Conservation (phyloP, 37 sponge, comb jelly and placozoan species). For the Petrosia ficiformis region DNA sequence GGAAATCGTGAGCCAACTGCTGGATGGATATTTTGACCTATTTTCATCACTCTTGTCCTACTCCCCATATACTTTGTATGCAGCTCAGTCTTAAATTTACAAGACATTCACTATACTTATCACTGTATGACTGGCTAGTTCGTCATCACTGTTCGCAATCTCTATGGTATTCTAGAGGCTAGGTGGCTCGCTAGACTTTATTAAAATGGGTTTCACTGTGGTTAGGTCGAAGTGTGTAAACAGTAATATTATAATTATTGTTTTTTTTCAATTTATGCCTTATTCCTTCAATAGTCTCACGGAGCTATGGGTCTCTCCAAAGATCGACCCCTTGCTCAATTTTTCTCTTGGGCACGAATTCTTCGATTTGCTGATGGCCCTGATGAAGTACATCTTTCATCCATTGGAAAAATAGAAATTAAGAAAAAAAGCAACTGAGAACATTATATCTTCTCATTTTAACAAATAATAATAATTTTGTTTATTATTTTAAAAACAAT, state of each 20-base stretch:
- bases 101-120: too few species aligned
- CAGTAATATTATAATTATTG: too few species aligned
- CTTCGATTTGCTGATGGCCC: constrained; percentile 93
- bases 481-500: background rate
- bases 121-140: too few species aligned
- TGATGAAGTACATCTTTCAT: constrained; percentile 79
- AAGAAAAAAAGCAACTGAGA: constrained; percentile 8
- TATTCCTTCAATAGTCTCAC: constrained; percentile 32
- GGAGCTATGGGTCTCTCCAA: constrained; percentile 78
- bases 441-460: background rate
- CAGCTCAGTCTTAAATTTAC: too few species aligned
- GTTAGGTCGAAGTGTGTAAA: too few species aligned
- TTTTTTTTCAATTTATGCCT: background rate
- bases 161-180: too few species aligned
- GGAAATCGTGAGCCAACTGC: background rate
- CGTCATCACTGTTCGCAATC: too few species aligned
- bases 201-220: too few species aligned
- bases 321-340: constrained; percentile 61
- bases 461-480: background rate
- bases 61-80: too few species aligned
- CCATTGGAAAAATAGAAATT: constrained; percentile 76
- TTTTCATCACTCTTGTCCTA: too few species aligned
- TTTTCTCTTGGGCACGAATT: constrained; percentile 73
- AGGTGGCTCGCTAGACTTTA: too few species aligned
- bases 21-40: background rate